Conservation (phyloP, 1,140 invertebrate species). For the Leptinotarsa defecta region DNA sequence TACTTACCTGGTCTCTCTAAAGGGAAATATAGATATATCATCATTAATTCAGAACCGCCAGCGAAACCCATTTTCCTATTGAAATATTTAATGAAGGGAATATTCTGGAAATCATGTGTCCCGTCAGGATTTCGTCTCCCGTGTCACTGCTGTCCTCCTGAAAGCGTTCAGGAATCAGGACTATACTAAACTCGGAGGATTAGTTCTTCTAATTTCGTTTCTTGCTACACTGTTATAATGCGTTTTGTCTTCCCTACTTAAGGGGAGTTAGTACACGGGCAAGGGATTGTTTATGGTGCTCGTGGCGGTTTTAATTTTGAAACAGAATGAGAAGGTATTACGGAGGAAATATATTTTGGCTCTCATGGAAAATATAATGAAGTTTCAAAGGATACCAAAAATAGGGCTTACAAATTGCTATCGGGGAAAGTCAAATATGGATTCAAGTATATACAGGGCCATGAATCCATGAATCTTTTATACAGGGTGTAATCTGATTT, state of each 20-base stretch:
- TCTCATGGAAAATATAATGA: no score
- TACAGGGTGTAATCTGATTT: no score
- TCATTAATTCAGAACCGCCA: not conserved
- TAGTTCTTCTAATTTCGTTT: not conserved
- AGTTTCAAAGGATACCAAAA: no score
- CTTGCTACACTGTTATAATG: conserved; percentile 1
- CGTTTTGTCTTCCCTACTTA: not conserved
- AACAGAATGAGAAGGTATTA: no score
- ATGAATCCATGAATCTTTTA: no score
- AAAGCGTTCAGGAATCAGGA: conserved; percentile 1
- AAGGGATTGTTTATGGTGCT: not conserved
- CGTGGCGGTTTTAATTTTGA: no score
- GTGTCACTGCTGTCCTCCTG: not conserved
- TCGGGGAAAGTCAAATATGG: no score
- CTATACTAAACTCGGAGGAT: not conserved
- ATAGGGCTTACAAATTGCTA: no score
- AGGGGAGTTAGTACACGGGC: not conserved
- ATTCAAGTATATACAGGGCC: no score
- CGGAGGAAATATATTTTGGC: no score
- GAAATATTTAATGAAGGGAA: not conserved
- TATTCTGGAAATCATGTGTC: not conserved
- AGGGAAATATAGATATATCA: not conserved
- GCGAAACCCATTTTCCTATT: not conserved
- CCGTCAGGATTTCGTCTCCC: not conserved
- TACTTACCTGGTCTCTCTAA: not conserved